Evolutionary conservation across 2,113 vertebrate species (phyloP), one percentile per base, ranked within the genome.

Genomic region (Campylomormyrus numenius): DNA sequence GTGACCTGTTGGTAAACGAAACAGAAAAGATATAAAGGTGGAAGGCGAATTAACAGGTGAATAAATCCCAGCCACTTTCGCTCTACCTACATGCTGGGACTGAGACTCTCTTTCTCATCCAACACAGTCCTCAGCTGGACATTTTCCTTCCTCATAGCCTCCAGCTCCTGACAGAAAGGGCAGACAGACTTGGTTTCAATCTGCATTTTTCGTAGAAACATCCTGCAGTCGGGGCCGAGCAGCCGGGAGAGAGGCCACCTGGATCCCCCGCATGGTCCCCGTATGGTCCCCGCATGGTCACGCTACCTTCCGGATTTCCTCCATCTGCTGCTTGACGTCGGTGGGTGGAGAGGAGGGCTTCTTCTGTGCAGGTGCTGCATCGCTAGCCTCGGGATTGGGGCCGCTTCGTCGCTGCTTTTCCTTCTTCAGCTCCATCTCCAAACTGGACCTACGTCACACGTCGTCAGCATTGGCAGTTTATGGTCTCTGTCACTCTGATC

Each of bases 361-460:
- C 90, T 90, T 95, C 90, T 92, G 92, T 15, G 92, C 93, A 27
- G 89, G 7, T 0, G 91, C 89, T 31, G 90, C n/a, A 83, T 50
- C 83, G 5, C 74, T 42, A 0, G 91, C 85, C 19, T 85, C 42
- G 3, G 21, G 21, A 1, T 92, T 94, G 27, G 85, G 92, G 5
- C 94, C 95, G 0, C 93, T 92, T 91, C 93, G 95, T 89, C 92
- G 95, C 91, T 96, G 96, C 89, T 94, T 94, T 89, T 97, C 97
- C 90, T 93, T 96, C 91, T 94, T 97, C 91, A 98, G 92, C 92
- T 98, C 97, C 9, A 94, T 92, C 89, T 98, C 97, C 90, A 98
- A 95, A 49, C 94, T 91, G 89, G 92, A 95, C 93, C 98, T 99
- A 88, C 27, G 88, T 88, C 52, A 90, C 90, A 0, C 74, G 35